These are phyloP conservation scores for Nomada fucata DNA, from an alignment of 2,888 invertebrate species.

Conservation along the genomic window DNA sequence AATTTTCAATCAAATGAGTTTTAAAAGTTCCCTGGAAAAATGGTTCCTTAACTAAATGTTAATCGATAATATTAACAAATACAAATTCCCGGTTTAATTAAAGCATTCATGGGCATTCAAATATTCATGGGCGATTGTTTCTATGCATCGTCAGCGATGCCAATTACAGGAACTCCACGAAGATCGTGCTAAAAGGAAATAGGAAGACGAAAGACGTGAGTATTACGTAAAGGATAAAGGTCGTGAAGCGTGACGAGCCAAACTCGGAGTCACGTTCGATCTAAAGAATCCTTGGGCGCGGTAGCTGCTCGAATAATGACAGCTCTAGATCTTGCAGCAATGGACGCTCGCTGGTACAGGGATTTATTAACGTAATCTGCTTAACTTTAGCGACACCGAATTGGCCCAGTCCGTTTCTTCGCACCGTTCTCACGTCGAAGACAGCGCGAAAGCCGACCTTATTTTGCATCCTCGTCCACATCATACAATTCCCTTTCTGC, in stretches of 20 bases:
- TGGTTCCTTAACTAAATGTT: too few species aligned
- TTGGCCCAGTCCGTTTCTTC: constrained; percentile 54
- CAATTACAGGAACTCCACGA: neutral
- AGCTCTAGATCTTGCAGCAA: constrained; percentile 71
- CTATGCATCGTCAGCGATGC: neutral
- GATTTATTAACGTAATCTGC: constrained; percentile 81
- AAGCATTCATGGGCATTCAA: too few species aligned
- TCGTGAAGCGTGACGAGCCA: constrained; percentile 54
- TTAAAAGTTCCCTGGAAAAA: too few species aligned
- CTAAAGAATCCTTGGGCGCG: constrained; percentile 71
- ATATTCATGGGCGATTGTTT: too few species aligned
- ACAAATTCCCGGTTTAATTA: too few species aligned
- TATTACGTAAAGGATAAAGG: constrained; percentile 4
- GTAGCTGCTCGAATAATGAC: constrained; percentile 51
- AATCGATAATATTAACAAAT: too few species aligned
- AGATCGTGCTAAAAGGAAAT: neutral
- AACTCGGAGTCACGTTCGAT: constrained; percentile 71
- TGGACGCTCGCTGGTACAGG: constrained; percentile 71
- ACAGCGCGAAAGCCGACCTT: constrained; percentile 55
- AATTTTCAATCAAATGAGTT: too few species aligned
- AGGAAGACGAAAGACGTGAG: constrained; percentile 7
- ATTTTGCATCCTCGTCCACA: constrained; percentile 45
- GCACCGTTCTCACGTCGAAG: constrained; percentile 58
- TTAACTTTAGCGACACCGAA: constrained; percentile 74
- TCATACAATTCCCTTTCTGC: constrained; percentile 31